Base-by-base conservation (phyloP, 1,140 invertebrate genomes). In the Agraylea sexmaculata region DNA sequence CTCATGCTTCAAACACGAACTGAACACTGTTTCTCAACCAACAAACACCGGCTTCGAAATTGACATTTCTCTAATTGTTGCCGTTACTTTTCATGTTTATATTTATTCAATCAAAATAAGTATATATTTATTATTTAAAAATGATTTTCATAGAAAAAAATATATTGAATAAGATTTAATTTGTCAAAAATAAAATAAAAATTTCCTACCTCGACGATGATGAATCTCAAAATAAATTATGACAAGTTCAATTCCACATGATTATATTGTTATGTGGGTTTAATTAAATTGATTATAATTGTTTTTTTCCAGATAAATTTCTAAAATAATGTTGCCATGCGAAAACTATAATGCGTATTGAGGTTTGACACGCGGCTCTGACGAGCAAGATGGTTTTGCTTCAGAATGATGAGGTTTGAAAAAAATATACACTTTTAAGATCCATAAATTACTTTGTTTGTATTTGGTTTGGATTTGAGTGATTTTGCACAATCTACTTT, bases 401-500 rank as follows among this genome's bases (percentile, higher is more conserved):
- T 51, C 71, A 75, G 38, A 74, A 73, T 54, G 73, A 76, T 47
- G 51, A 56, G 51, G 73, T 75, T n/a, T n/a, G n/a, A 68, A 69
- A 53, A 57, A 29, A 25, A 37, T 17, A 8, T n/a, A 25, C 12
- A 27, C 16, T 19, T 12, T 25, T 46, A 32, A 37, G 13, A 38
- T 29, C 17, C 48, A 23, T 19, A 33, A 32, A 40, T 33, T 33
- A 37, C 32, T 10, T 47, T 37, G 48, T 36, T 46, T 16, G 29
- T 30, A 32, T 46, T 8, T 42, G 32, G 51, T 28, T 27, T 22
- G 23, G 34, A 12, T 32, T 16, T 27, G 25, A 21, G 4, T 11
- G 17, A 11, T 33, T 7, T 15, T 33, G 10, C 34, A 7, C 25
- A 19, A 40, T 34, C 39, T 33, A 28, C 49, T 46, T 45, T 46